Evolutionary conservation across 2,797 vertebrate species (phyloP).

Genomic region (Benthosema pterotum): DNA sequence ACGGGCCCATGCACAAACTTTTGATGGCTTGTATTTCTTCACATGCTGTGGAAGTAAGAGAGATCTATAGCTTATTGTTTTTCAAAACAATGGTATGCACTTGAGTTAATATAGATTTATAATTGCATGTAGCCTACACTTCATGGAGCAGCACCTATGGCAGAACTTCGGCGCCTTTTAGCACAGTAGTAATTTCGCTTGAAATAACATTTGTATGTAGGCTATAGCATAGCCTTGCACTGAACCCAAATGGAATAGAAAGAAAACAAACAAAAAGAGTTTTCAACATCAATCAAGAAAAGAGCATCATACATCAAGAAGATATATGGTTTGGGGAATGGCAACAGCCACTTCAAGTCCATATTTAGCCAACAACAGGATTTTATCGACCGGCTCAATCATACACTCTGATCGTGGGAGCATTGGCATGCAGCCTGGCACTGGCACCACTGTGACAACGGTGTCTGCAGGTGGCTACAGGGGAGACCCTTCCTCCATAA

Average conservation of each 20-base stretch:
- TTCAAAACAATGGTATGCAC: background rate
- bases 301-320: conserved; percentile 50
- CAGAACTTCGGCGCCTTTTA: too few species aligned
- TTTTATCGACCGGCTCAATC: conserved; percentile 88
- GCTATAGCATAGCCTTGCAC: too few species aligned
- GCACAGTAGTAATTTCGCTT: background rate
- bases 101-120: background rate
- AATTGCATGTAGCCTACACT: too few species aligned
- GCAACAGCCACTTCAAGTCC: conserved; percentile 94
- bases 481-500: conserved; percentile 89
- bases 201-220: background rate
- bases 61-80: conserved; percentile 9
- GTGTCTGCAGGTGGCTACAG: conserved; percentile 88
- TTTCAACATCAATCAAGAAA: conserved; percentile 28
- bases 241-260: conserved; percentile 49
- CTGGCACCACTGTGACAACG: conserved; percentile 88
- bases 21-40: conserved; percentile 43
- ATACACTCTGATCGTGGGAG: conserved; percentile 89
- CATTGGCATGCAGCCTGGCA: conserved; percentile 90
- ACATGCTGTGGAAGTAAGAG: conserved; percentile 2
- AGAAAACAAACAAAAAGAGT: conserved; percentile 1
- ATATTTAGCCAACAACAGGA: conserved; percentile 90
- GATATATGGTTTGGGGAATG: conserved; percentile 84
- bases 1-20: conserved; percentile 65
- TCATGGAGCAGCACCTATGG: too few species aligned